Conservation (phyloP, 2,888 invertebrate genomes). For the Calameuta pallipes region DNA sequence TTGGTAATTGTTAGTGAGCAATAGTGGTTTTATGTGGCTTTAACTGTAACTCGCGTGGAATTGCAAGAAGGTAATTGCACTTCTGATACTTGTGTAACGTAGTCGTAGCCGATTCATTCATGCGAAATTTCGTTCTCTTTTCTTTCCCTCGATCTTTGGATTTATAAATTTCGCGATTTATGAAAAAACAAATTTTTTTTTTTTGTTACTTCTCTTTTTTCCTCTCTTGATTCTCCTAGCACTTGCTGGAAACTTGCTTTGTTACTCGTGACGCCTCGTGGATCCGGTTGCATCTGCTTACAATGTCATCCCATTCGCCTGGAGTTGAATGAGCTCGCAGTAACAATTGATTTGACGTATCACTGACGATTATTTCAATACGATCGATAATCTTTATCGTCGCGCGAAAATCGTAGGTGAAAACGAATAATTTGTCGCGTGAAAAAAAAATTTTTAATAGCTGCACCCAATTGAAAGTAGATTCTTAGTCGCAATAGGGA, state of each 20-base stretch:
- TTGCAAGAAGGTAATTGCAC: no score
- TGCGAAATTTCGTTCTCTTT: conserved; percentile 6
- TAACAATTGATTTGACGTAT: conserved; percentile 36
- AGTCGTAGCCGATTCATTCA: background rate
- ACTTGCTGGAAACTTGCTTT: conserved; percentile 3
- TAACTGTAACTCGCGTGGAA: no score
- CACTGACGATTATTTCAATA: conserved; percentile 15
- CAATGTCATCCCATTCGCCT: conserved; percentile 26
- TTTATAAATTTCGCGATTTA: background rate
- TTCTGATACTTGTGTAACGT: no score
- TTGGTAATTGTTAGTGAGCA: no score
- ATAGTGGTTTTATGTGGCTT: no score
- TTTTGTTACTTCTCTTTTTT: background rate
- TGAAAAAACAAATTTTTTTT: no score
- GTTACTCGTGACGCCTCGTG: conserved; percentile 22
- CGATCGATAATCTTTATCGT: conserved; percentile 18
- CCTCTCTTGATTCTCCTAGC: background rate
- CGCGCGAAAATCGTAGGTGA: background rate
- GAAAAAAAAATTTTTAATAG: no score
- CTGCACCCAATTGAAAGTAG: no score
- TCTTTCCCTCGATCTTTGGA: conserved; percentile 14
- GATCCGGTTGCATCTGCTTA: conserved; percentile 37
- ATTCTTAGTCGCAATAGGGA: no score
- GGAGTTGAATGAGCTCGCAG: conserved; percentile 29
- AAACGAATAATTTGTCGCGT: no score